Percentiles rank a stretch among this genome's conserved stretches.
phyloP scores from a whole-genome alignment of 2,888 invertebrate genomes.

The Actias luna region DNA sequence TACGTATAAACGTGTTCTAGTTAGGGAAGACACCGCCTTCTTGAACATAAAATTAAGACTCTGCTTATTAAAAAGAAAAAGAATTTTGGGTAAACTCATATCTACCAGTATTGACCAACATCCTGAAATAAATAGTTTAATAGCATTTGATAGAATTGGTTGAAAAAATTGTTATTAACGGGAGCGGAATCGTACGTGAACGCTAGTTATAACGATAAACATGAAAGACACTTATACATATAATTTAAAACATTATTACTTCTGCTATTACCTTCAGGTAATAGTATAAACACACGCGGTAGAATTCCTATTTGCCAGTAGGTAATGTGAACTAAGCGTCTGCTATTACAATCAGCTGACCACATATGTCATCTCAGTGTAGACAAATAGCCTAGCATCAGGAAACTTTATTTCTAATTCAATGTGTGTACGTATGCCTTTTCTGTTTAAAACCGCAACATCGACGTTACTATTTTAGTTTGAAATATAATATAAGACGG shows the following conservation, averaged over 20 bases:
- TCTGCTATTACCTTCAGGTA: too few relatives aligned
- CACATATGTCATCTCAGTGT: conserved; percentile 21
- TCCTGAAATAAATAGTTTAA: too few relatives aligned
- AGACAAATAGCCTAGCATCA: conserved; percentile 23
- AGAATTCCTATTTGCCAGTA: neutral
- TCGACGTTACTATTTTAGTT: neutral
- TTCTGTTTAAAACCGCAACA: conserved; percentile 14
- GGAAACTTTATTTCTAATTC: conserved; percentile 6
- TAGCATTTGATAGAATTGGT: too few relatives aligned
- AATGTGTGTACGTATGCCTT: conserved; percentile 2
- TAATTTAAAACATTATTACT: too few relatives aligned
- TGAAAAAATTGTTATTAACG: too few relatives aligned
- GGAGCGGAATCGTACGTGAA: too few relatives aligned
- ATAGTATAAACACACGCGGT: neutral
- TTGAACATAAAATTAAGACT: too few relatives aligned
- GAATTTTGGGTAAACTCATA: too few relatives aligned
- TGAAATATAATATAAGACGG: conserved; percentile 2
- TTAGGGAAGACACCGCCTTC: neutral
- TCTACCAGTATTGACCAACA: too few relatives aligned
- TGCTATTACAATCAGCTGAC: conserved; percentile 18
- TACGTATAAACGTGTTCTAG: neutral
- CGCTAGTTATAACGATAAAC: too few relatives aligned
- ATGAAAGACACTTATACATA: too few relatives aligned
- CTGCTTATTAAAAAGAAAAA: too few relatives aligned
- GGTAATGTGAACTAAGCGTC: conserved; percentile 3